Conservation (phyloP, 2,113 vertebrate species). For the Pollachius pollachius region DNA sequence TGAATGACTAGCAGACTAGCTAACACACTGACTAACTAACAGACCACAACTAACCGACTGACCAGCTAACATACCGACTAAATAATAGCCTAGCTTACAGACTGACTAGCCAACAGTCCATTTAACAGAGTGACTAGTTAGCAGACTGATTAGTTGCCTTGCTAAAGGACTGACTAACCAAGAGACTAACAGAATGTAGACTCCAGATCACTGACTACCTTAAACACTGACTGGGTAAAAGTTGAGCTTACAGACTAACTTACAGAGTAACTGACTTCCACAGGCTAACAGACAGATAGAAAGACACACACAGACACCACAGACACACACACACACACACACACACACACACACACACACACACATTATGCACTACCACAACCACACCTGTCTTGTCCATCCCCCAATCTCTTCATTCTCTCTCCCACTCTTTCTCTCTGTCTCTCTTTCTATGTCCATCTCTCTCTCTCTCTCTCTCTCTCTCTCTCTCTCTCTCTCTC, state of each 20-base stretch:
- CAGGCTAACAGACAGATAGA: not conserved
- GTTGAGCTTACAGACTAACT: not conserved
- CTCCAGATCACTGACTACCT: no score
- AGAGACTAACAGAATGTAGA: not conserved
- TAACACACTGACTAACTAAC: no score
- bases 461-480: no score
- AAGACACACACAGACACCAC: constrained; percentile 6
- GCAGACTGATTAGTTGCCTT: constrained; percentile 1
- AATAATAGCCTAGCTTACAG: not conserved
- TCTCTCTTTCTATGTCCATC: no score
- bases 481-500: no score
- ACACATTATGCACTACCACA: no score
- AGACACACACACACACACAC: no score
- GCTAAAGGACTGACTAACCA: not conserved
- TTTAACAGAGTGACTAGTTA: no score
- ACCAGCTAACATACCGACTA: no score
- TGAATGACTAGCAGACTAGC: not conserved
- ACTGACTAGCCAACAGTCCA: no score
- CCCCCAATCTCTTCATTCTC: constrained; percentile 18
- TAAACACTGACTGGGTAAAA: not conserved
- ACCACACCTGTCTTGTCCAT: constrained; percentile 13
- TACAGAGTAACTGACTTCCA: not conserved
- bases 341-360: no score
- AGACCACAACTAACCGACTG: not conserved
- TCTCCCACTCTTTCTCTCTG: constrained; percentile 26